Base-by-base conservation (phyloP, 2,797 vertebrate species). In the Halcyon badia region DNA sequence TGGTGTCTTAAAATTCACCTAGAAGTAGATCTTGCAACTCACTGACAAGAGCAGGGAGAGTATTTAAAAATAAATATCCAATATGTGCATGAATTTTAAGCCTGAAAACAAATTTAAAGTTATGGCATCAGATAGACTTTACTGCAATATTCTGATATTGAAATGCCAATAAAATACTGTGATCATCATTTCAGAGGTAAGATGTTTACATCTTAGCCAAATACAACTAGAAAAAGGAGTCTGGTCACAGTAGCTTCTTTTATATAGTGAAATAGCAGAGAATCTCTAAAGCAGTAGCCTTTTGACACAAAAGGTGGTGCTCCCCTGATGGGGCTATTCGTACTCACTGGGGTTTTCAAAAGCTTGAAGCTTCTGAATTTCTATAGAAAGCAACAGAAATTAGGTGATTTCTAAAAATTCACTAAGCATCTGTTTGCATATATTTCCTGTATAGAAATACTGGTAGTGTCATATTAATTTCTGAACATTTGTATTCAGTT, bases 391-490 rank as follows among this genome's bases (percentile, higher is more conserved):
- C 11, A 44, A n/a, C 26, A 64, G n/a, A 77, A 52, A 68, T 46
- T 5, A 58, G 25, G 5, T 11, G 76, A 20, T 82, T 61, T 62
- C 10, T 18, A 68, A 90, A 94, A 86, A 66, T 54, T 12, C 10
- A 44, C 11, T 44, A 22, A 42, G 11, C 0, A 0, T 35, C 24
- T 64, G 5, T 77, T 75, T 75, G 20, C 37, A 24, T 2, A 2
- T 37, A 37, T 37, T 64, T 12, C 22, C 24, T 37, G 1, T 39
- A 31, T 46, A 1, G 3, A 85, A 82, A 73, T 62, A 70, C 7
- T 14, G 14, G 9, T n/a, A 52, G 8, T 11, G 12, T 51, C 48
- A 20, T 37, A 35, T 8, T 58, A 41, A 41, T 72, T 94, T 91
- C 70, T 87, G n/a, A 82, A 83, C 4, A 28, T 89, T 68, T 61